Evolutionary conservation across 2,888 invertebrate species (phyloP), one percentile per base, ranked within the genome.

Genomic region (Cecidostiba fungosa): DNA sequence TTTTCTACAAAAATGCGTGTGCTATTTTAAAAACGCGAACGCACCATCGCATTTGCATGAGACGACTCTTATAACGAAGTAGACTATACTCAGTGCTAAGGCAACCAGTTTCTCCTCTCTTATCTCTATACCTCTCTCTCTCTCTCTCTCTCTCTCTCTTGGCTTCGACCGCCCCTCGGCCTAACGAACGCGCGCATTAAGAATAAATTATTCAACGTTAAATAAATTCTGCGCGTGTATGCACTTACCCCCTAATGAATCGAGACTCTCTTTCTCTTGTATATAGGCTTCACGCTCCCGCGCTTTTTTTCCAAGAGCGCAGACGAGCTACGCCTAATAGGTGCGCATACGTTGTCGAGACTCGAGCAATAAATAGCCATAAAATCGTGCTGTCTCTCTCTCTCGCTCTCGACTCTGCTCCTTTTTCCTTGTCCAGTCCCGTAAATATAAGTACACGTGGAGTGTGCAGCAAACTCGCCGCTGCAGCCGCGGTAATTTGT

Each of bases 151-250:
- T n/a, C n/a, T n/a, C n/a, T 16, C 8, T 14, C 73, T 69, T 50
- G n/a, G 50, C 78, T 1, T 10, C 66, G 14, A 29, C 14, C 36
- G 32, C 36, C 39, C 39, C 12, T n/a, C 8, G 23, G 50, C 32
- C 59, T 85, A 82, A 85, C 78, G 66, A 78, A 78, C 39, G 19
- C 70, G 70, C 54, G 54, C 73, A 82, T 85, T 85, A 73, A 85
- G 79, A 79, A 76, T 79, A 82, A 78, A 74, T 85, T 79, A 85
- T 82, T 79, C 74, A 78, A 79, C 73, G 70, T 78, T 82, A 66
- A 70, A 82, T 85, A 85, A 85, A 82, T 82, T 66, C 29, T 5
- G 26, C 29, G 36, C 23, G 19, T 23, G 43, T 66, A 10, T n/a
- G 5, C 73, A 10, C 66, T 50, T 32, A 50, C 54, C 23, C 50